Conservation (phyloP, 2,888 invertebrate genomes). For the Ochropacha duplaris region DNA sequence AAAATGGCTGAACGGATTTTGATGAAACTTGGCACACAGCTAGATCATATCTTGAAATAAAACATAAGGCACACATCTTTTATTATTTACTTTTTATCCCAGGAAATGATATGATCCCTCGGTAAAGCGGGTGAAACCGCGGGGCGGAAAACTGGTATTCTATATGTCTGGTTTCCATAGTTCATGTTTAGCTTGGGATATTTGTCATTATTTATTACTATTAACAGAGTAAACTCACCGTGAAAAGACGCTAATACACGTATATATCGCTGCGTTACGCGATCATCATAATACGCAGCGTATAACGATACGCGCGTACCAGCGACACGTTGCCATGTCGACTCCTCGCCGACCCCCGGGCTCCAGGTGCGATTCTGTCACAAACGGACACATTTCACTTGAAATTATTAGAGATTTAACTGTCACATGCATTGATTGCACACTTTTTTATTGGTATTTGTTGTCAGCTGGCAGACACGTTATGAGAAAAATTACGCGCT, state of each 20-base stretch:
- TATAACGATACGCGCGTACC: constrained; percentile 74
- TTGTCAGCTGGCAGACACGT: neutral
- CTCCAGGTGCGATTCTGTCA: constrained; percentile 67
- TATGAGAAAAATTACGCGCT: neutral
- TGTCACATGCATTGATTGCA: neutral
- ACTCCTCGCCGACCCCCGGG: constrained; percentile 23
- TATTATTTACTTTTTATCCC: no score
- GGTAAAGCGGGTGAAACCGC: no score
- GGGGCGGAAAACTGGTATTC: no score
- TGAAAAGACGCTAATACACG: constrained; percentile 68
- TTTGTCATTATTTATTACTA: no score
- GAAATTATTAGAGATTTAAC: neutral
- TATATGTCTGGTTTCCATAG: no score
- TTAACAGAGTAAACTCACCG: constrained; percentile 44
- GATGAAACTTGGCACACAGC: no score
- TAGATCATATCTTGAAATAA: no score
- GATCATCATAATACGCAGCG: constrained; percentile 80
- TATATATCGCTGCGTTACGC: constrained; percentile 65
- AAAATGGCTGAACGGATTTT: no score
- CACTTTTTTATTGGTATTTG: neutral
- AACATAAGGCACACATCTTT: no score
- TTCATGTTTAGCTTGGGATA: no score
- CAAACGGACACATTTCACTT: constrained; percentile 21
- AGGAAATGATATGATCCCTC: no score
- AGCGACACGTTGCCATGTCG: constrained; percentile 65